phyloP scores from a whole-genome alignment of 2,888 invertebrate genomes.

The Tridacna gigas region DNA sequence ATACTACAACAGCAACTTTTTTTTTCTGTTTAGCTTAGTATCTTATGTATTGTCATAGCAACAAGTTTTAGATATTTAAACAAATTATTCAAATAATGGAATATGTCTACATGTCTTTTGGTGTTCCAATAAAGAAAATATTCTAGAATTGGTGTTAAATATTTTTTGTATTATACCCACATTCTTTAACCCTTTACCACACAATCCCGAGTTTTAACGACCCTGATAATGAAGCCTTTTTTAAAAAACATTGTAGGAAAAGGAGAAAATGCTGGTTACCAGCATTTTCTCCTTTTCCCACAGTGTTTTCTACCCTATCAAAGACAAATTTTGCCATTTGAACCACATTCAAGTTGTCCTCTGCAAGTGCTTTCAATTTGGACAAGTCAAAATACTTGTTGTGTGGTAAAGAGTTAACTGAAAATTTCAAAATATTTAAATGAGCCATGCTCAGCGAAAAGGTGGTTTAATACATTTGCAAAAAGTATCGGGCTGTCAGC shows the following conservation, averaged over 20 bases:
- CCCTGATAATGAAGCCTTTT: not conserved
- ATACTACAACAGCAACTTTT: not conserved
- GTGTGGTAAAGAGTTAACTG: too few relatives aligned
- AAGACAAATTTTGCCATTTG: too few relatives aligned
- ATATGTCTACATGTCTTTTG: slow-evolving; percentile 12
- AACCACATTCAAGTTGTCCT: too few relatives aligned
- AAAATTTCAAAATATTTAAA: too few relatives aligned
- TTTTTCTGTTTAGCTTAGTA: slow-evolving; percentile 9
- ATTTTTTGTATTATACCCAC: not conserved
- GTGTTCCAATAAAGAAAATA: slow-evolving; percentile 13
- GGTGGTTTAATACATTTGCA: too few relatives aligned
- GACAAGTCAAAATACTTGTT: too few relatives aligned
- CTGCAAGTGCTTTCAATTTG: too few relatives aligned
- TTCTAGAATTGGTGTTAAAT: not conserved
- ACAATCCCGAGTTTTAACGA: not conserved
- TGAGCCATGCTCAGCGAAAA: too few relatives aligned
- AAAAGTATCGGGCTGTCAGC: too few relatives aligned
- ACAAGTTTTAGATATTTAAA: slow-evolving; percentile 19
- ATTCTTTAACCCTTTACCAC: not conserved
- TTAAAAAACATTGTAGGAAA: not conserved
- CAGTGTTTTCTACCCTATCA: not conserved
- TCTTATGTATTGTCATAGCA: slow-evolving; percentile 18
- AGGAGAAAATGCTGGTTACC: not conserved
- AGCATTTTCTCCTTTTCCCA: not conserved
- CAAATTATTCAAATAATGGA: slow-evolving; percentile 17